Percentiles rank a stretch among this genome's conserved stretches.
Conservation (phyloP, 2,113 vertebrate genomes). For the Rutilus rutilus region DNA sequence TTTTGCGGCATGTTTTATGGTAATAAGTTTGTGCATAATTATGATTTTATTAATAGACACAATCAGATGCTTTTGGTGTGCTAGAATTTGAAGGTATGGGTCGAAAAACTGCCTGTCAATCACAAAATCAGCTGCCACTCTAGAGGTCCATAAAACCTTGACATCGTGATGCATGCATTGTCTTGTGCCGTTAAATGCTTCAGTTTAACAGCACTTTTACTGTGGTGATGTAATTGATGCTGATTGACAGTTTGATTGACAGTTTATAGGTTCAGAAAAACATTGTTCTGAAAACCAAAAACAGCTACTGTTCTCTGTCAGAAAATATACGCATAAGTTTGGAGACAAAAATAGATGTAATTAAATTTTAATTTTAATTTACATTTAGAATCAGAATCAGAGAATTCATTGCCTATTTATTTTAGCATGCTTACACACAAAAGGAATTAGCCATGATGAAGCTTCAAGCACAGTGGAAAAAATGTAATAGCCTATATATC, state of each 20-base stretch:
- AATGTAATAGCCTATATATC: too few relatives aligned
- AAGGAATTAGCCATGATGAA: too few relatives aligned
- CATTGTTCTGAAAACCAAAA: background rate
- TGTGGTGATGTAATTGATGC: conserved; percentile 10
- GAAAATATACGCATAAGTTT: background rate
- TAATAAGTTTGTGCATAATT: conserved; percentile 51
- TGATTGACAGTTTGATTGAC: conserved; percentile 23
- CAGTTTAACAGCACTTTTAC: conserved; percentile 1
- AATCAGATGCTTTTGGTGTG: conserved; percentile 26
- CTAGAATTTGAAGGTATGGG: background rate
- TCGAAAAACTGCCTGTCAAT: background rate
- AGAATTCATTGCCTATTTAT: too few relatives aligned
- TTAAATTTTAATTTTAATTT: background rate
- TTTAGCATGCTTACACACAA: too few relatives aligned
- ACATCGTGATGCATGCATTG: conserved; percentile 1
- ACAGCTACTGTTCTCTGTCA: conserved; percentile 17
- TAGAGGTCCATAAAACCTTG: conserved; percentile 23
- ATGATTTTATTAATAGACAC: conserved; percentile 32
- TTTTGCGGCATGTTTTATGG: conserved; percentile 42
- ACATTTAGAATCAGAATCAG: background rate
- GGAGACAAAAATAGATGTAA: background rate
- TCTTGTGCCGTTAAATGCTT: conserved; percentile 32
- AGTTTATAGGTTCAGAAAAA: conserved; percentile 16
- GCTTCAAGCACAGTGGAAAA: too few relatives aligned
- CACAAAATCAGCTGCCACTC: conserved; percentile 25